A percentile compares a stretch with the other conserved stretches of the same genome.
Conservation (phyloP, 1,140 invertebrate genomes). For the Apis mellifera region Amel_HAv3.1 CM009936.2:10840001-10840500, state of each 20-base stretch:
- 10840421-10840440: background rate
- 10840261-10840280: constrained; percentile 37
- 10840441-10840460: background rate
- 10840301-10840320: background rate
- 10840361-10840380: background rate
- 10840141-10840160: background rate
- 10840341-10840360: background rate
- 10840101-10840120: constrained; percentile 23
- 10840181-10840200: constrained; percentile 10
- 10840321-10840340: background rate
- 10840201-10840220: constrained; percentile 17
- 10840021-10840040: background rate
- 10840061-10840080: constrained; percentile 7
- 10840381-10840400: background rate
- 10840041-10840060: constrained; percentile 21
- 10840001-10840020: background rate
- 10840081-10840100: constrained; percentile 24
- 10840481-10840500: background rate
- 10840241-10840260: background rate
- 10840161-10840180: constrained; percentile 10
- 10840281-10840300: background rate
- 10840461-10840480: background rate
- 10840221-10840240: background rate
- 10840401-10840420: background rate
- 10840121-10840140: background rate